Percentiles rank a stretch among this genome's conserved stretches.
Evolutionary conservation across 2,113 vertebrate species (phyloP).

Genomic region (Motacilla tschutschensis): DNA sequence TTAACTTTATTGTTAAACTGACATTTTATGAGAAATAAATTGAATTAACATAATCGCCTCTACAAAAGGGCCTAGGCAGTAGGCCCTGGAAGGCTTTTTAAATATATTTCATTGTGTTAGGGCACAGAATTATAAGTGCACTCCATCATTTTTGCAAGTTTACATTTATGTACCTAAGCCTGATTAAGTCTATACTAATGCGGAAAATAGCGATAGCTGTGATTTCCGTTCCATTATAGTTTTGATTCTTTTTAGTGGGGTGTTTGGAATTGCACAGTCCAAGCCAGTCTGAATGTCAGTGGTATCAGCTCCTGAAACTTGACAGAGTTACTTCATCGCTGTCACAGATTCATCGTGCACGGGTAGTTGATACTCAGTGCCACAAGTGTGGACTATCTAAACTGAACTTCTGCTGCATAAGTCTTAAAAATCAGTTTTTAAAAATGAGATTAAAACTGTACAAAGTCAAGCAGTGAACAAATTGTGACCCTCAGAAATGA

Average conservation of each 20-base stretch:
- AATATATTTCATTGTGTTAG: not conserved
- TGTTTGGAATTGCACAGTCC: not conserved
- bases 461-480: not conserved
- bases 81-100: not conserved
- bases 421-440: not conserved
- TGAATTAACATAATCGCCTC: not conserved
- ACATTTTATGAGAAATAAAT: not conserved
- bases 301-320: not conserved
- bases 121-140: not conserved
- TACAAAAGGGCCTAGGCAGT: not conserved
- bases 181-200: slow-evolving; percentile 18
- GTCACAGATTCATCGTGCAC: not conserved
- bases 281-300: not conserved
- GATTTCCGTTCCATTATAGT: slow-evolving; percentile 19
- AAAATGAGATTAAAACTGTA: not conserved
- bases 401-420: not conserved
- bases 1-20: not conserved
- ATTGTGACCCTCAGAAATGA: not conserved
- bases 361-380: not conserved
- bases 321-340: not conserved
- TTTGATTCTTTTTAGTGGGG: not conserved
- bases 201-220: not conserved
- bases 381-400: not conserved
- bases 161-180: slow-evolving; percentile 7
- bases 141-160: not conserved